Evolutionary conservation across 1,140 invertebrate species (phyloP).

Genomic region (Orius insidiosus): DNA sequence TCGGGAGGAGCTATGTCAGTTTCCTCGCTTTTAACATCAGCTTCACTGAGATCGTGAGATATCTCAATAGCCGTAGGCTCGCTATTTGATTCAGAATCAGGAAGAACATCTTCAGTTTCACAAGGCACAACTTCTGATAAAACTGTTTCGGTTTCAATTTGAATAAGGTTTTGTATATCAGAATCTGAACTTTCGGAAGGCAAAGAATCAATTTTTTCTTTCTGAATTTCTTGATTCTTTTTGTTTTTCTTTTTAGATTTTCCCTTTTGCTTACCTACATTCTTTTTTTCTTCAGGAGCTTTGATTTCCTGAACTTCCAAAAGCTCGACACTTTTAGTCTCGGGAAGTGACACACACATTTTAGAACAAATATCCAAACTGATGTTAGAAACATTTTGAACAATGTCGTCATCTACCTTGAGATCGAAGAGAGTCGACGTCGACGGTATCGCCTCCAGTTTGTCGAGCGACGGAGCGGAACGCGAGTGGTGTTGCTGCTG

Average conservation of each 20-base stretch:
- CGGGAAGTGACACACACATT: too few relatives aligned
- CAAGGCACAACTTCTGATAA: background rate
- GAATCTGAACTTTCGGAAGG: background rate
- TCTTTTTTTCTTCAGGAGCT: too few relatives aligned
- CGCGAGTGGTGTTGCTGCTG: background rate
- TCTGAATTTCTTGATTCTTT: background rate
- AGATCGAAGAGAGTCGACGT: too few relatives aligned
- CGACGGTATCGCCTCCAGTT: too few relatives aligned
- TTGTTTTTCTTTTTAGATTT: background rate
- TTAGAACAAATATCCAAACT: too few relatives aligned
- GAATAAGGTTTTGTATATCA: too few relatives aligned
- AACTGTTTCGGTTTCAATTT: background rate
- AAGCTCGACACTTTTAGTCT: too few relatives aligned
- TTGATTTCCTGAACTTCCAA: too few relatives aligned
- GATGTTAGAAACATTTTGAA: too few relatives aligned
- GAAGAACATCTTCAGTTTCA: background rate
- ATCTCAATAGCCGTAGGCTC: slow-evolving; percentile 4
- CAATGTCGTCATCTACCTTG: too few relatives aligned
- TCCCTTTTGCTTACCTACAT: background rate
- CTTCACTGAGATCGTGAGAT: background rate
- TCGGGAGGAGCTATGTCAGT: too few relatives aligned
- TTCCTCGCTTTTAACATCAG: slow-evolving; percentile 2
- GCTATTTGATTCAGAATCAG: slow-evolving; percentile 7
- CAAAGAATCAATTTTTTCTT: background rate
- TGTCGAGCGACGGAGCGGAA: too few relatives aligned